These are phyloP conservation scores for Cliona cf. orientalis DNA, from an alignment of 37 sponge, comb jelly and placozoan species.

Conservation along the genomic window DNA sequence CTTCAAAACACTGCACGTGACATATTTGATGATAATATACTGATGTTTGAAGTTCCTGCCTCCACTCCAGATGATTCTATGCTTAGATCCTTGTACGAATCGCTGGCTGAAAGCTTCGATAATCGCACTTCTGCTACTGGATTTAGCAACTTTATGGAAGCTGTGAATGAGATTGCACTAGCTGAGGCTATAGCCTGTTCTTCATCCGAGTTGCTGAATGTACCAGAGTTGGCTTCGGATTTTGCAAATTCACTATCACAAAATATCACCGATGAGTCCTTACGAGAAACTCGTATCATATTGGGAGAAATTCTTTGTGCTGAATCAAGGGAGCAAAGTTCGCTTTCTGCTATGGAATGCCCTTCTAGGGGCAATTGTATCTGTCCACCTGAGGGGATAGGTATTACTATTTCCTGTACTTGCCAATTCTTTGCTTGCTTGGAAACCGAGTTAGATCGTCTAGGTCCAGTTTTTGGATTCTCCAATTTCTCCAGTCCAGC, in stretches of 20 bases:
- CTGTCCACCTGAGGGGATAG: constrained; percentile 2
- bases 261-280: no score
- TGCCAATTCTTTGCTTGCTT: constrained; percentile 37
- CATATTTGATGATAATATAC: no score
- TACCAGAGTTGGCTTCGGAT: no score
- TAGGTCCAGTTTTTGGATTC: constrained; percentile 28
- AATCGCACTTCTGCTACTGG: not conserved
- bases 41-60: no score
- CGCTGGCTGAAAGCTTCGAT: constrained; percentile 11
- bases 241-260: no score
- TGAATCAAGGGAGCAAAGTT: not conserved
- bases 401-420: not conserved
- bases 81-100: no score
- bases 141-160: constrained; percentile 23
- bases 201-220: no score
- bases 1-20: no score
- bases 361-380: not conserved
- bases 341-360: not conserved
- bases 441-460: constrained; percentile 11
- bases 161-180: constrained; percentile 25
- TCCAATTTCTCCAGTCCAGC: not conserved
- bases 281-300: not conserved
- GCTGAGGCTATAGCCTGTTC: constrained; percentile 21
- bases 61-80: no score
- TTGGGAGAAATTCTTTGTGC: constrained; percentile 33